phyloP scores from a whole-genome alignment of 2,888 invertebrate genomes.

The Drosophila recens region DNA sequence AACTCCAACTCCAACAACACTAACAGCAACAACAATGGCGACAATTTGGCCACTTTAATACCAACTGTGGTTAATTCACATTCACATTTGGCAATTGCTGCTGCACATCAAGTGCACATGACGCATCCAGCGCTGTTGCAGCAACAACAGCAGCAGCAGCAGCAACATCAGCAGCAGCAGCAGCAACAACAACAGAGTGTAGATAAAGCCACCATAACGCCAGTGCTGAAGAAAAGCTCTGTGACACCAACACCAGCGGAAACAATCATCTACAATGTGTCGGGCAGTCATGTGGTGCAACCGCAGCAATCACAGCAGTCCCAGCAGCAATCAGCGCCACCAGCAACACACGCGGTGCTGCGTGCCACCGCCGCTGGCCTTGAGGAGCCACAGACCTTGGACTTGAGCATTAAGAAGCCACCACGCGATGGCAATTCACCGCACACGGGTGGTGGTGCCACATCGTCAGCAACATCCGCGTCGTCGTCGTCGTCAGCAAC shows the following conservation, averaged over 20 bases:
- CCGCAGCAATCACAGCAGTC: slow-evolving; percentile 65
- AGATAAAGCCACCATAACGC: slow-evolving; percentile 89
- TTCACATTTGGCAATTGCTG: slow-evolving; percentile 78
- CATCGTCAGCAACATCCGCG: slow-evolving; percentile 36
- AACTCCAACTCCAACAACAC: slow-evolving; percentile 19
- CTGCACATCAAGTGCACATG: slow-evolving; percentile 60
- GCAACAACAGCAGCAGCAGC: slow-evolving; percentile 77
- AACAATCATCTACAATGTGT: slow-evolving; percentile 81
- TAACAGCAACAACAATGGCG: slow-evolving; percentile 48
- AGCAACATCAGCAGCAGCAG: slow-evolving; percentile 62
- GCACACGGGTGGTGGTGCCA: slow-evolving; percentile 15
- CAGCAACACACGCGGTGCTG: slow-evolving; percentile 53
- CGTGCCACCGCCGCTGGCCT: slow-evolving; percentile 74
- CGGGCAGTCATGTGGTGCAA: slow-evolving; percentile 63
- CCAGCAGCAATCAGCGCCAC: slow-evolving; percentile 35
- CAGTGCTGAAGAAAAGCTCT: slow-evolving; percentile 83
- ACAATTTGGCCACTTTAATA: slow-evolving; percentile 88
- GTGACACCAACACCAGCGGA: slow-evolving; percentile 71
- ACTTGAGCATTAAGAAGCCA: slow-evolving; percentile 91
- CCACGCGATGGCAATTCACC: slow-evolving; percentile 85
- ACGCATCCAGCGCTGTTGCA: slow-evolving; percentile 65
- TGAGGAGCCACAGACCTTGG: slow-evolving; percentile 89
- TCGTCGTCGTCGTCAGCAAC: slow-evolving; percentile 40
- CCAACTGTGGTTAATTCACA: slow-evolving; percentile 88
- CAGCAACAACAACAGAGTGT: slow-evolving; percentile 32